Evolutionary conservation across 2,888 invertebrate genomes (phyloP).

Genomic region (Thalpophila matura): DNA sequence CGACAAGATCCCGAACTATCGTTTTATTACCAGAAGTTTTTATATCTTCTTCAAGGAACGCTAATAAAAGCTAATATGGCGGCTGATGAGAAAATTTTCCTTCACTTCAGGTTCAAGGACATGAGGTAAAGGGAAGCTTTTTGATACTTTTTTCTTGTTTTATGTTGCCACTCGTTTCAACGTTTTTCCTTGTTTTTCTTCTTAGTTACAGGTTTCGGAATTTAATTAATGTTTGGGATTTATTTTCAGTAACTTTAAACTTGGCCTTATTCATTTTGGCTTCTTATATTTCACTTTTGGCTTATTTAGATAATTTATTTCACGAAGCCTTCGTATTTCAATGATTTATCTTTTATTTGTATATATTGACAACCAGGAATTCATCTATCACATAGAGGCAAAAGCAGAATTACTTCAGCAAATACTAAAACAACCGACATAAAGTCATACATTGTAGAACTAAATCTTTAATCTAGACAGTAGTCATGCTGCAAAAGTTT

Average conservation of each 20-base stretch:
- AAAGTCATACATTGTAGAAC: background rate
- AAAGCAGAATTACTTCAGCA: background rate
- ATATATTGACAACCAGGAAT: too few species aligned
- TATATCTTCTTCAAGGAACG: conserved; percentile 51
- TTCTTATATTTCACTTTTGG: too few species aligned
- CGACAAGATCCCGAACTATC: conserved; percentile 44
- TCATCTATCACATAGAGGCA: background rate
- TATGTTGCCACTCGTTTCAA: conserved; percentile 7
- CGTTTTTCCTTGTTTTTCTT: background rate
- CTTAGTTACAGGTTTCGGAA: background rate
- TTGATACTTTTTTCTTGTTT: conserved; percentile 14
- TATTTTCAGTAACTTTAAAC: background rate
- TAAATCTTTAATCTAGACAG: conserved; percentile 15
- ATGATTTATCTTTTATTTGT: too few species aligned
- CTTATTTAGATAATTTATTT: too few species aligned
- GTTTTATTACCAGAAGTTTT: conserved; percentile 55
- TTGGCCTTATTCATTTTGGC: too few species aligned
- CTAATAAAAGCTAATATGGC: conserved; percentile 60
- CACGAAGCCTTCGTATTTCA: too few species aligned
- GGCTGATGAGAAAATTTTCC: conserved; percentile 55
- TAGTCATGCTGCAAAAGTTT: background rate
- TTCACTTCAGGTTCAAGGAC: conserved; percentile 36
- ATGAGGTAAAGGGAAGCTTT: conserved; percentile 3
- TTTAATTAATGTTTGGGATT: background rate
- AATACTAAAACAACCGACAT: background rate